Base-by-base conservation (phyloP, 2,113 vertebrate species). In the Athene cunicularia region DNA sequence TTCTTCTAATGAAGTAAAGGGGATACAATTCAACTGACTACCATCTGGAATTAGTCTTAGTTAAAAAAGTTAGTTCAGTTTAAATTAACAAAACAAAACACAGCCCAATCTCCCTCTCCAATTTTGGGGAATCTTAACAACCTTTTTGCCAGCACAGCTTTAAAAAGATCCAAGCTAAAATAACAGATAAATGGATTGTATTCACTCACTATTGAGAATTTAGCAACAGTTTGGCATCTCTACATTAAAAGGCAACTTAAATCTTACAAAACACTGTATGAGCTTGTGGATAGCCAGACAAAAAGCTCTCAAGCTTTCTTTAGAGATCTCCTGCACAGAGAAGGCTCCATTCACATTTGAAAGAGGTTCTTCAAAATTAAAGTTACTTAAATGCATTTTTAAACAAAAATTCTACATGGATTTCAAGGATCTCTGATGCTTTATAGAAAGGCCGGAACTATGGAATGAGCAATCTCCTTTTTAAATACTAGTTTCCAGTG, bases 401-500 rank as follows among this genome's bases (percentile, higher is more conserved):
- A 84, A 80, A 86, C 5, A 3, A 81, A 92, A 89, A 72, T 7
- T 80, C 74, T 47, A 71, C 68, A 83, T 12, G 37, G 27, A 89
- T 56, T 74, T 81, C 3, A 3, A 92, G 56, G 64, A 88, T 79
- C 63, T 47, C 82, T 93, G n/a, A 92, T 59, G 86, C 39, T 73
- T 90, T 88, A 88, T 9, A 86, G 63, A 74, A 95, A 95, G 68
- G 55, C 84, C 62, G n/a, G 45, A 77, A 50, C 52, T 56, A 33
- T 63, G 80, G 80, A 90, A 96, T 23, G 14, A 86, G 27, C 14
- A 70, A 80, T 52, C 43, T 92, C 47, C 52, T 86, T 88, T 80
- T 68, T 35, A 81, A 64, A 75, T 9, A 41, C 47, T 86, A 86
- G 63, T 93, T 95, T 95, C 80, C 92, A 94, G 72, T 45, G 91